A percentile compares a stretch with the other conserved stretches of the same genome.
Conservation (phyloP, 2,797 vertebrate genomes). For the Liasis olivaceus region DNA sequence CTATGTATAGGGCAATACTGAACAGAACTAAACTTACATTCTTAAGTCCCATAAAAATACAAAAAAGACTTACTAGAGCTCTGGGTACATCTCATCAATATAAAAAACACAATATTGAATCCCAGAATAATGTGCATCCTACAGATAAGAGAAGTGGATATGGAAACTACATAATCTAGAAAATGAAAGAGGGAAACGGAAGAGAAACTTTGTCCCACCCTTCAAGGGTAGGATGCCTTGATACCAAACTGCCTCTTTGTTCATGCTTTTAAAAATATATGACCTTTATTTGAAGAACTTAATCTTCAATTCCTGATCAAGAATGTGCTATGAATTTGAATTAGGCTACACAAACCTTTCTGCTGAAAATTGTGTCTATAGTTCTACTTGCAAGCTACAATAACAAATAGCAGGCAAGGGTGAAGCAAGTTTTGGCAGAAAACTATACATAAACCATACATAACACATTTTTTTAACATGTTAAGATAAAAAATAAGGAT, state of each 20-base stretch:
- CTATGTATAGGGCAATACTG: neutral
- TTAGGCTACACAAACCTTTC: neutral
- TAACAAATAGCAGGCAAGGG: neutral
- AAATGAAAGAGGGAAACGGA: neutral
- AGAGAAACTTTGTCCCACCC: neutral
- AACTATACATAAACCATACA: neutral
- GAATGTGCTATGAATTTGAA: neutral
- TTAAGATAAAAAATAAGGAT: neutral
- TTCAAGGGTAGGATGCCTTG: neutral
- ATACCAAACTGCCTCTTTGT: neutral
- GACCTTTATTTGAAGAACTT: neutral
- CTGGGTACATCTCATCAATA: neutral
- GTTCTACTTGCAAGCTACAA: neutral
- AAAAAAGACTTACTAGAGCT: neutral
- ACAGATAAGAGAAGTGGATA: neutral
- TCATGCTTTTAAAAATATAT: neutral
- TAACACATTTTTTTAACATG: neutral
- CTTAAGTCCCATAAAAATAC: neutral
- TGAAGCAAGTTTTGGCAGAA: neutral
- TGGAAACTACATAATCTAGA: neutral
- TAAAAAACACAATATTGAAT: neutral
- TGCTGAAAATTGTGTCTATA: neutral
- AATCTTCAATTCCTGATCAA: neutral
- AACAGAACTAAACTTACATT: neutral
- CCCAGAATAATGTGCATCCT: neutral